These are phyloP conservation scores for Prunella strophiata DNA, from an alignment of 2,797 vertebrate genomes.

Conservation along the genomic window DNA sequence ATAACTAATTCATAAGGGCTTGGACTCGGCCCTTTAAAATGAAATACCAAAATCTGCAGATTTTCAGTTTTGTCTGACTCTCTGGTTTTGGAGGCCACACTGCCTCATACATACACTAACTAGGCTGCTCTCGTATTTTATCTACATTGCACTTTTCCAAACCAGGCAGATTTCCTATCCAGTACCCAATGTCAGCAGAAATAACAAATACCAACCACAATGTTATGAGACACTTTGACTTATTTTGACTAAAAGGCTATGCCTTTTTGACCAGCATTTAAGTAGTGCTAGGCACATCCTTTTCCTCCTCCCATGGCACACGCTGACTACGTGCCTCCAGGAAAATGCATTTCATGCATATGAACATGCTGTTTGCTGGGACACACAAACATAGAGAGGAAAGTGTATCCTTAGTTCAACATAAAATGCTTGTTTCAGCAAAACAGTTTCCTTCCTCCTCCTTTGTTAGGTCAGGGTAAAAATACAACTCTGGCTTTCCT, in stretches of 20 bases:
- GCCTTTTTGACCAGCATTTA: slow-evolving; percentile 1
- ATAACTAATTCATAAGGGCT: not conserved
- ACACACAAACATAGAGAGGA: not conserved
- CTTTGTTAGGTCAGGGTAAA: slow-evolving; percentile 51
- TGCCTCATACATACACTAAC: not conserved
- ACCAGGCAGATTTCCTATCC: slow-evolving; percentile 25
- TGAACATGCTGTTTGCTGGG: slow-evolving; percentile 6
- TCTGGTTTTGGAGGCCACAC: not conserved
- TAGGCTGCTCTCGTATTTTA: not conserved
- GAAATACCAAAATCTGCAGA: not conserved
- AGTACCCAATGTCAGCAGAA: slow-evolving; percentile 25
- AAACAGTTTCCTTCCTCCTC: slow-evolving; percentile 60
- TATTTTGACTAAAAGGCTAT: slow-evolving; percentile 25
- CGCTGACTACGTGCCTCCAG: slow-evolving; percentile 8
- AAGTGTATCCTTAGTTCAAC: slow-evolving; percentile 11
- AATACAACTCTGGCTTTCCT: slow-evolving; percentile 44
- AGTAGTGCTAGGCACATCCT: not conserved
- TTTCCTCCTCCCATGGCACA: not conserved
- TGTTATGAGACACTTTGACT: not conserved
- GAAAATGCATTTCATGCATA: slow-evolving; percentile 44
- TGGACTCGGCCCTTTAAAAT: not conserved
- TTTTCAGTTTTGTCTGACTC: not conserved
- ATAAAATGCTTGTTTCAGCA: slow-evolving; percentile 49
- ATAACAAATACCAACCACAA: slow-evolving; percentile 29
- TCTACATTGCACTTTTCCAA: slow-evolving; percentile 20